Conservation (phyloP, 1,140 invertebrate genomes). For the Rhagoletis pomonella region DNA sequence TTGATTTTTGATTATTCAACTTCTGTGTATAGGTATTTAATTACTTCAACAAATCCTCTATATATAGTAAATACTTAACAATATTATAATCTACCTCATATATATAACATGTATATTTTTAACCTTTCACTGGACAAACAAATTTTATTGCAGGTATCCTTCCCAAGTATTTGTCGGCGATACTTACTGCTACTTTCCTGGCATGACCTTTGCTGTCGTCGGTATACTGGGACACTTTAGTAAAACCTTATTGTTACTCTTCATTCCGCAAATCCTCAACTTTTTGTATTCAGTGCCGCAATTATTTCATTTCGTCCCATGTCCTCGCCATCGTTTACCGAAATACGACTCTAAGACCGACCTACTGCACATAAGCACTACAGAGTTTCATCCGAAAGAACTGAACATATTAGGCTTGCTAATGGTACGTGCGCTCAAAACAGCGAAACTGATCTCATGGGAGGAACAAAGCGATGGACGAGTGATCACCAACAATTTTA, state of each 20-base stretch:
- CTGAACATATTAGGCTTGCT: slow-evolving; percentile 79
- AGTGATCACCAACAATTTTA: slow-evolving; percentile 90
- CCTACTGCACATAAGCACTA: slow-evolving; percentile 85
- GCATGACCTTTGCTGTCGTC: slow-evolving; percentile 99
- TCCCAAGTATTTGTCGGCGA: slow-evolving; percentile 98
- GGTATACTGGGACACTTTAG: slow-evolving; percentile 99
- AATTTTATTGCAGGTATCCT: slow-evolving; percentile 88
- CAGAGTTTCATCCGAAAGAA: slow-evolving; percentile 82
- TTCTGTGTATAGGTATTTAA: no score
- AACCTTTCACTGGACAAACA: no score
- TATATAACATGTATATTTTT: neutral
- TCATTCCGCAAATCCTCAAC: slow-evolving; percentile 97
- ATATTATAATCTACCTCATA: neutral
- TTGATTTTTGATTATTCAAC: no score
- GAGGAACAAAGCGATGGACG: slow-evolving; percentile 79
- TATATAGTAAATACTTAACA: no score
- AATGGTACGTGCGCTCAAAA: slow-evolving; percentile 80
- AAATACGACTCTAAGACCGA: slow-evolving; percentile 87
- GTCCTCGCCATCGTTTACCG: slow-evolving; percentile 96
- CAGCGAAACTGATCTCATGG: slow-evolving; percentile 82
- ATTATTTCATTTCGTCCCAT: slow-evolving; percentile 96
- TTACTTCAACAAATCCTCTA: no score
- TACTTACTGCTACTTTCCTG: slow-evolving; percentile 99
- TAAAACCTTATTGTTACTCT: slow-evolving; percentile 98
- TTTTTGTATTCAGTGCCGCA: slow-evolving; percentile 98